A percentile compares a stretch with the other conserved stretches of the same genome.
phyloP scores from a whole-genome alignment of 2,113 vertebrate genomes.

The Peromyscus californicus region DNA sequence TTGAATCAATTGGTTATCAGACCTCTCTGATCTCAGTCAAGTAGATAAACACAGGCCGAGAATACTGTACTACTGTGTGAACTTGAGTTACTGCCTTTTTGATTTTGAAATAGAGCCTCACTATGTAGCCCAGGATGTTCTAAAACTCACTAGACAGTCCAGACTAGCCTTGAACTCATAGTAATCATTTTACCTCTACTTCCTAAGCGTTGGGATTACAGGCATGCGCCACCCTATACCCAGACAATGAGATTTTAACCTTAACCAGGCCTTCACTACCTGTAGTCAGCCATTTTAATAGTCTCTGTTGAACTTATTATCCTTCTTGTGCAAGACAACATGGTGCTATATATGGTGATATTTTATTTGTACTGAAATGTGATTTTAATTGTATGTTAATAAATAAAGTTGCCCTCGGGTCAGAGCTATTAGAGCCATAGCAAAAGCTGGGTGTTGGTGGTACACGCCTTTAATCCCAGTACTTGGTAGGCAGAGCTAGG shows the following conservation, averaged over 20 bases:
- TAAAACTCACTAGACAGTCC: not conserved
- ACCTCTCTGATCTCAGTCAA: slow-evolving; percentile 7
- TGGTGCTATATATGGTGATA: too few species aligned
- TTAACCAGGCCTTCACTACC: not conserved
- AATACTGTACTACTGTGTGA: slow-evolving; percentile 29
- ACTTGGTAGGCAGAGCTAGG: too few species aligned
- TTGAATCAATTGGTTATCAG: slow-evolving; percentile 21
- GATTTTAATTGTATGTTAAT: too few species aligned
- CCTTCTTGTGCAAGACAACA: slow-evolving; percentile 25
- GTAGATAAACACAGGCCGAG: slow-evolving; percentile 17
- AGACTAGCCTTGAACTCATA: not conserved
- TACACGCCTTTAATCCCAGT: too few species aligned
- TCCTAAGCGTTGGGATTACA: not conserved
- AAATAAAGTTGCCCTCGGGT: too few species aligned
- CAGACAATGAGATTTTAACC: not conserved
- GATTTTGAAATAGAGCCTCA: not conserved
- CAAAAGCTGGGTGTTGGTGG: too few species aligned
- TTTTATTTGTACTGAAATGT: too few species aligned
- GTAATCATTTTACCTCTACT: not conserved
- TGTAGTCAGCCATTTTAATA: slow-evolving; percentile 25
- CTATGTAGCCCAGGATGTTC: not conserved
- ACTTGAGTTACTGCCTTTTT: slow-evolving; percentile 28
- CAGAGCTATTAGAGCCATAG: too few species aligned
- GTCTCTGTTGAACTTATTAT: slow-evolving; percentile 16
- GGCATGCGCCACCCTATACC: not conserved